Evolutionary conservation across 2,888 invertebrate species (phyloP).

Genomic region (Apocheima hispidaria): DNA sequence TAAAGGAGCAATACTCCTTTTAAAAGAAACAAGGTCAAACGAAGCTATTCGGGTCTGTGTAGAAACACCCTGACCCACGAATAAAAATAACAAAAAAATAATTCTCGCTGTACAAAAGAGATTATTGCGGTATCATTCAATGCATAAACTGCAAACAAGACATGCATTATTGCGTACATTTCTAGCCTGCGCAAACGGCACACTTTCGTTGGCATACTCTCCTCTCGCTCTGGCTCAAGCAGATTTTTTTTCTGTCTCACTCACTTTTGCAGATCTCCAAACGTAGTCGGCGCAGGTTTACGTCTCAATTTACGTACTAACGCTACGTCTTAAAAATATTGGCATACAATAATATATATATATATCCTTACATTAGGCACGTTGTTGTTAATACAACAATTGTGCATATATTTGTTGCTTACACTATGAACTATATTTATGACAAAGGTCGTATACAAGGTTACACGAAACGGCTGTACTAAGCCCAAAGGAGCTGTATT

Average conservation of each 20-base stretch:
- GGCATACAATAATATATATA: slow-evolving; percentile 65
- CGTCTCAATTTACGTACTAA: slow-evolving; percentile 54
- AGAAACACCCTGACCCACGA: slow-evolving; percentile 19
- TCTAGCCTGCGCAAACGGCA: background rate
- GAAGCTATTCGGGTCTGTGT: slow-evolving; percentile 2
- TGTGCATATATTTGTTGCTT: slow-evolving; percentile 44
- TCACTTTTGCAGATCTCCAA: background rate
- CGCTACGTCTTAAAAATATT: slow-evolving; percentile 50
- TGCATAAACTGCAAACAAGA: slow-evolving; percentile 35
- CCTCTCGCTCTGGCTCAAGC: background rate
- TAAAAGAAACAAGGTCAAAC: too few relatives aligned
- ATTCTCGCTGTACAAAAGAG: slow-evolving; percentile 53
- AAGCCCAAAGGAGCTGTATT: too few relatives aligned
- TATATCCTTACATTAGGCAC: slow-evolving; percentile 61
- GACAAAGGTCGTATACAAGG: background rate
- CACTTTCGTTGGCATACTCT: background rate
- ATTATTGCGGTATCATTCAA: slow-evolving; percentile 49
- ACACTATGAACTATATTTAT: slow-evolving; percentile 9
- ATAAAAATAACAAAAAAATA: slow-evolving; percentile 32
- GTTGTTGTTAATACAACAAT: slow-evolving; percentile 52
- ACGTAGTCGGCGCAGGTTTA: slow-evolving; percentile 17
- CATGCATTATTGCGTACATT: slow-evolving; percentile 41
- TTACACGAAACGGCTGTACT: too few relatives aligned
- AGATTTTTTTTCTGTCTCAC: background rate
- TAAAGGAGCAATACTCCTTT: too few relatives aligned